These are phyloP conservation scores for Anthonomus grandis DNA, from an alignment of 1,140 invertebrate species.

Conservation along the genomic window DNA sequence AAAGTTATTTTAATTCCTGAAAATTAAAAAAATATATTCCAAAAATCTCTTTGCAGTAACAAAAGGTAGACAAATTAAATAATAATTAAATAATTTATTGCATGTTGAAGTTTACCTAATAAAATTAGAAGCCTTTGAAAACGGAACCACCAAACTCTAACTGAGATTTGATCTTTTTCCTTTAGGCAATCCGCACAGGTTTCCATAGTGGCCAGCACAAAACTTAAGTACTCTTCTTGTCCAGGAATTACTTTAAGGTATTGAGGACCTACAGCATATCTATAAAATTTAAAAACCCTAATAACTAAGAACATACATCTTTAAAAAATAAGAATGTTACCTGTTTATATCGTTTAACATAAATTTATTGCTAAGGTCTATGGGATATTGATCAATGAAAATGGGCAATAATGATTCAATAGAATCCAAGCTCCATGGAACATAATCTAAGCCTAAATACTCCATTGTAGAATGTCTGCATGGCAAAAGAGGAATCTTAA, in stretches of 20 bases:
- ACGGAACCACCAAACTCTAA: conserved; percentile 59
- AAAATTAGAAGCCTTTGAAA: conserved; percentile 57
- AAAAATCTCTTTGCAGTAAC: too few species aligned
- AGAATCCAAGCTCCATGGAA: conserved; percentile 54
- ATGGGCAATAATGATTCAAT: conserved; percentile 52
- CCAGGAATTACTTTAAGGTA: conserved; percentile 58
- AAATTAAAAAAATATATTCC: too few species aligned
- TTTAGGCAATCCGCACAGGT: conserved; percentile 46
- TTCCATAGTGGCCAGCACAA: conserved; percentile 49
- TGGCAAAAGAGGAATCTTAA: conserved; percentile 54
- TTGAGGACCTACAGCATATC: conserved; percentile 55
- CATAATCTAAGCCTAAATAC: conserved; percentile 50
- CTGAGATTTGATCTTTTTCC: conserved; percentile 47
- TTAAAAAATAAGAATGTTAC: neutral
- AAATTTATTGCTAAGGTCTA: conserved; percentile 35
- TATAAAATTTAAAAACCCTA: neutral
- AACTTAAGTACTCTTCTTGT: conserved; percentile 57
- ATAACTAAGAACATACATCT: neutral
- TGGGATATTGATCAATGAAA: conserved; percentile 39
- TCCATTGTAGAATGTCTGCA: conserved; percentile 49
- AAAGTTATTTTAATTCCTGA: too few species aligned
- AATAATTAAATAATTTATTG: too few species aligned
- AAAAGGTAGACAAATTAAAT: too few species aligned
- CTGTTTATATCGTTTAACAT: conserved; percentile 35
- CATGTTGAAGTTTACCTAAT: conserved; percentile 49